A percentile compares a stretch with the other conserved stretches of the same genome.
phyloP scores from a whole-genome alignment of 2,888 invertebrate species.

The Leptarthrus brevirostris region DNA sequence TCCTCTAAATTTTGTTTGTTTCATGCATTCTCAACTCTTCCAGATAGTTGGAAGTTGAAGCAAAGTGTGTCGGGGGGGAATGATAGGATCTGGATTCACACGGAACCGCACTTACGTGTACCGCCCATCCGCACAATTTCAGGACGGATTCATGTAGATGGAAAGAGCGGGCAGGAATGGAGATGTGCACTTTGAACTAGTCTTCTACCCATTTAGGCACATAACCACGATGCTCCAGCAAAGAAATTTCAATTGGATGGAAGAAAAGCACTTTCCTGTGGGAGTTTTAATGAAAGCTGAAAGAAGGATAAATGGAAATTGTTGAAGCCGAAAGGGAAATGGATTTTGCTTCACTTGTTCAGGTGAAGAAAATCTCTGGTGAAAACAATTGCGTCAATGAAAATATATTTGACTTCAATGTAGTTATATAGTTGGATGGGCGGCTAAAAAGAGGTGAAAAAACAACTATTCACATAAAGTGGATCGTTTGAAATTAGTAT shows the following conservation, averaged over 20 bases:
- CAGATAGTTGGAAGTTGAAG: neutral
- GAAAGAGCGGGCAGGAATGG: no score
- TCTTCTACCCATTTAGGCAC: slow-evolving; percentile 41
- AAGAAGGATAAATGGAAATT: slow-evolving; percentile 46
- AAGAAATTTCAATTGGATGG: slow-evolving; percentile 41
- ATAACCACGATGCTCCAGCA: slow-evolving; percentile 30
- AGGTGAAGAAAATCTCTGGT: slow-evolving; percentile 42
- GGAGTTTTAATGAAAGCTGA: slow-evolving; percentile 42
- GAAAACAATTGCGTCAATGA: slow-evolving; percentile 37
- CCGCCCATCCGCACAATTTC: no score
- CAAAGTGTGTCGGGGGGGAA: no score
- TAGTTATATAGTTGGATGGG: no score
- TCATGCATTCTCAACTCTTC: slow-evolving; percentile 12
- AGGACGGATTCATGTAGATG: no score
- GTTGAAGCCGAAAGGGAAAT: slow-evolving; percentile 36
- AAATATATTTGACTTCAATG: slow-evolving; percentile 18
- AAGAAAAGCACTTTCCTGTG: slow-evolving; percentile 40
- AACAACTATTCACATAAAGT: no score
- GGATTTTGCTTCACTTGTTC: slow-evolving; percentile 35
- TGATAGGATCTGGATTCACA: no score
- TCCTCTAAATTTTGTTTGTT: slow-evolving; percentile 43
- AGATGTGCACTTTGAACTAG: no score
- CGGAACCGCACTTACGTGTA: neutral
- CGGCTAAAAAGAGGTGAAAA: no score
- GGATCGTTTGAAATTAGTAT: no score